phyloP scores from a whole-genome alignment of 2,113 vertebrate genomes.

The Sporophila hypoxantha region DNA sequence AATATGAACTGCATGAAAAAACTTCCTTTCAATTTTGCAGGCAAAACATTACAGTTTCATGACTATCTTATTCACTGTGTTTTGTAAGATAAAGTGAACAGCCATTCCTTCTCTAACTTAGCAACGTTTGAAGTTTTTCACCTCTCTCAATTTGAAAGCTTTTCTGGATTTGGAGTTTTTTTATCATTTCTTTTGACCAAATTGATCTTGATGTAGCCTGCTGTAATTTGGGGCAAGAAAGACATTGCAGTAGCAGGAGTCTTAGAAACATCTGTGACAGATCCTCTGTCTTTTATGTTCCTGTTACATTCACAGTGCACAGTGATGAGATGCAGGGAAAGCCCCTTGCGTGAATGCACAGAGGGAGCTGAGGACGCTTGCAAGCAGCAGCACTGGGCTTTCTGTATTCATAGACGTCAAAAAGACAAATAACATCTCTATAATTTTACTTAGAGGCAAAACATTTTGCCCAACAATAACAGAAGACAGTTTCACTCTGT shows the following conservation, averaged over 20 bases:
- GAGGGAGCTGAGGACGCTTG: not conserved
- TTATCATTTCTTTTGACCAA: not conserved
- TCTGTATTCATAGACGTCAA: not conserved
- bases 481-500: not conserved
- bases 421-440: not conserved
- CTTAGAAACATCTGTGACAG: not conserved
- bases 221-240: not conserved
- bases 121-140: not conserved
- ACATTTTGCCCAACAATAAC: not conserved
- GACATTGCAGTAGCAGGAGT: not conserved
- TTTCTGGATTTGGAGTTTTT: not conserved
- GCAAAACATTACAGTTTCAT: not conserved
- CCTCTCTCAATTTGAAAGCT: not conserved
- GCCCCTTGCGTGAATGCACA: not conserved
- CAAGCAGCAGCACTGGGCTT: not conserved
- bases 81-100: not conserved
- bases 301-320: not conserved
- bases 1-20: not conserved
- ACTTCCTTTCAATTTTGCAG: not conserved
- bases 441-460: not conserved
- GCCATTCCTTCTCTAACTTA: not conserved
- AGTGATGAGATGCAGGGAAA: not conserved
- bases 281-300: not conserved
- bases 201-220: not conserved
- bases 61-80: not conserved